phyloP scores from a whole-genome alignment of 2,113 vertebrate genomes.

The Climacteris rufus region DNA sequence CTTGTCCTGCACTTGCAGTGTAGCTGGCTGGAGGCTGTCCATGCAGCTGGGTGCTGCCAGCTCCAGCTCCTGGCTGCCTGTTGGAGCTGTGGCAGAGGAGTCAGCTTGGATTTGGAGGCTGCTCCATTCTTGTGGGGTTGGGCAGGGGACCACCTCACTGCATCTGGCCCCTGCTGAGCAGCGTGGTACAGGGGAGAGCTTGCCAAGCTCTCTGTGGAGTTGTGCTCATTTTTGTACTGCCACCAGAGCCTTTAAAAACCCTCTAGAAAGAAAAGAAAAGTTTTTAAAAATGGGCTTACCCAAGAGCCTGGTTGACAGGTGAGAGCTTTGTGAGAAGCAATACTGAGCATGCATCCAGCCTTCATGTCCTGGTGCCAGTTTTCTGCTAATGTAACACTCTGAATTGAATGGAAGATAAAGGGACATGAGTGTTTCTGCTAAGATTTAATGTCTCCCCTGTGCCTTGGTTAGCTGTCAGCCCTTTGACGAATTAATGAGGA shows the following conservation, averaged over 20 bases:
- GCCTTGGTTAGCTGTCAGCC: background rate
- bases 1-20: background rate
- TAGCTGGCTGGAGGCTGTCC: background rate
- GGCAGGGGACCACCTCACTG: background rate
- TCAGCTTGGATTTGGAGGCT: accelerated
- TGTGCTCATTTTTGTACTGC: background rate
- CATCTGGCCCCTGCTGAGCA: accelerated
- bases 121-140: accelerated
- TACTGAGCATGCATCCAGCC: background rate
- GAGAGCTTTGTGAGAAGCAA: background rate
- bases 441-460: background rate
- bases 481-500: background rate
- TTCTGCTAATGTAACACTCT: background rate
- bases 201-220: background rate
- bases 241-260: background rate
- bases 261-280: background rate
- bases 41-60: background rate
- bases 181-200: accelerated
- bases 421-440: background rate
- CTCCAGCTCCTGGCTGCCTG: background rate
- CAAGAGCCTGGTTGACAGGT: background rate
- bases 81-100: background rate
- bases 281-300: background rate
- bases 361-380: background rate
- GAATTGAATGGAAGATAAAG: background rate